A percentile compares a stretch with the other conserved stretches of the same genome.
These are phyloP conservation scores for Unio pictorum DNA, from an alignment of 2,888 invertebrate genomes.

Conservation along the genomic window DNA sequence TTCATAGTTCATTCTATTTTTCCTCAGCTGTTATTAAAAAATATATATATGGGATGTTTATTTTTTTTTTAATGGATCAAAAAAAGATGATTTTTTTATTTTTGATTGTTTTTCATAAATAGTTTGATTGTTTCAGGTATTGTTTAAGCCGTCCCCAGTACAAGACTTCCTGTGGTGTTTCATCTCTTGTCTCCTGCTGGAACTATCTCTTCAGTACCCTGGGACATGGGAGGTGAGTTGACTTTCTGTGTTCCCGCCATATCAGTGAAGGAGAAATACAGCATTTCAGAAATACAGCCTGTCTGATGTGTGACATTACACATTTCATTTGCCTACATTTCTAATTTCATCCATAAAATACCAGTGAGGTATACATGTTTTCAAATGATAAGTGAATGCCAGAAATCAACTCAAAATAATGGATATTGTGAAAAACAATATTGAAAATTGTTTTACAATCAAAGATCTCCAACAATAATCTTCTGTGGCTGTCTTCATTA, in stretches of 20 bases:
- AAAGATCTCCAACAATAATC: too few species aligned
- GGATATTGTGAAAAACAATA: too few species aligned
- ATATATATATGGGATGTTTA: background rate
- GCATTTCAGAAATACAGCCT: background rate
- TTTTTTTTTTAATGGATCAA: background rate
- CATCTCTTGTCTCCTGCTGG: conserved; percentile 68
- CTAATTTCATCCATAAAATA: too few species aligned
- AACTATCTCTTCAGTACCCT: conserved; percentile 65
- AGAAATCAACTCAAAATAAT: too few species aligned
- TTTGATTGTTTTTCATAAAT: too few species aligned
- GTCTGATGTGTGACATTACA: background rate
- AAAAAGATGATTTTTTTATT: too few species aligned
- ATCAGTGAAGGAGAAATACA: background rate
- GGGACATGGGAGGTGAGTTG: conserved; percentile 62
- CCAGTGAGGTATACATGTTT: too few species aligned
- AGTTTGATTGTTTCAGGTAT: conserved; percentile 47
- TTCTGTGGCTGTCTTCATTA: too few species aligned
- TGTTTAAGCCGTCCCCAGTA: conserved; percentile 68
- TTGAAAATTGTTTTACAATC: too few species aligned
- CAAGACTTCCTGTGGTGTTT: conserved; percentile 65
- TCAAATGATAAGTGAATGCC: too few species aligned
- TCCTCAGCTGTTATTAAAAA: background rate
- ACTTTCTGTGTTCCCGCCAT: background rate
- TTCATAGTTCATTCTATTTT: background rate
- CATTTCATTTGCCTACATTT: too few species aligned